phyloP scores from a whole-genome alignment of 2,888 invertebrate genomes.

The Tetanocera ferruginea region DNA sequence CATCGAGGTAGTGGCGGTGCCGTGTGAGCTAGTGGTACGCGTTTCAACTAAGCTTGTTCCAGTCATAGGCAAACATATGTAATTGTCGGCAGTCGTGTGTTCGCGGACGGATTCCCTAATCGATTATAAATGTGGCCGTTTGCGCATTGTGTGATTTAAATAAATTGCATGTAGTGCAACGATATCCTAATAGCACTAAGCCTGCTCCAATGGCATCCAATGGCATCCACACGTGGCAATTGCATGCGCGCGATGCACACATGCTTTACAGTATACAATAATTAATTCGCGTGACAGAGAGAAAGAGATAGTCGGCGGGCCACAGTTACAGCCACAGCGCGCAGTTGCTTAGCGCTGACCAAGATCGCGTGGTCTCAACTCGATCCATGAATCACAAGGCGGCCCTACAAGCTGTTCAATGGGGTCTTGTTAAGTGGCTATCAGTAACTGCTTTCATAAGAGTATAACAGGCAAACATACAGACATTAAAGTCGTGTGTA shows the following conservation, averaged over 20 bases:
- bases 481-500: constrained; percentile 7
- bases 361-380: constrained; percentile 9
- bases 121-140: constrained; percentile 61
- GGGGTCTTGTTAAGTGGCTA: constrained; percentile 41
- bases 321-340: not conserved
- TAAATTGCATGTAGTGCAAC: constrained; percentile 58
- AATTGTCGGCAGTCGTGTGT: constrained; percentile 21
- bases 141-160: constrained; percentile 60
- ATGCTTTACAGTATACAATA: constrained; percentile 32
- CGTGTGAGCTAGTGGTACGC: not conserved
- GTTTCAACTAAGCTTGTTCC: constrained; percentile 6
- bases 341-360: not conserved
- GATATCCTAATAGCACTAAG: constrained; percentile 40
- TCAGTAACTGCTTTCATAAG: constrained; percentile 38
- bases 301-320: not conserved
- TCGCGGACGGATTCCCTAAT: constrained; percentile 49
- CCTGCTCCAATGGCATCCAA: not conserved
- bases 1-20: not conserved
- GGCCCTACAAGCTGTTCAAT: constrained; percentile 36
- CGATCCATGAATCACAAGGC: constrained; percentile 42
- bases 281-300: constrained; percentile 42
- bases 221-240: constrained; percentile 37
- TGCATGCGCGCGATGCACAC: not conserved
- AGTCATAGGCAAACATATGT: constrained; percentile 43
- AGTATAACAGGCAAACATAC: constrained; percentile 32